phyloP scores from a whole-genome alignment of 2,888 invertebrate species.

The Chalcosyrphus nemorum region DNA sequence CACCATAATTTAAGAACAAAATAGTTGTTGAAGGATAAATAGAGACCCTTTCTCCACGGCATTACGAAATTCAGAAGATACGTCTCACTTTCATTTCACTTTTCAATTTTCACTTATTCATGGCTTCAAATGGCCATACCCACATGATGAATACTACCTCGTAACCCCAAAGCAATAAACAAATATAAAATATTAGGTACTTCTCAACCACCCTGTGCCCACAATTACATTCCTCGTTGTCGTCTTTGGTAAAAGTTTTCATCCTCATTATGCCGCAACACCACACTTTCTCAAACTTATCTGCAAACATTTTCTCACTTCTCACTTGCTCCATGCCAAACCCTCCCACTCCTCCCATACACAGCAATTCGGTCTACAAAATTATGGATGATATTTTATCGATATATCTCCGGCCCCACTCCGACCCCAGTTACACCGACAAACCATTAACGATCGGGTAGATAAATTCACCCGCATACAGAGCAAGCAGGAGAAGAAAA shows the following conservation, averaged over 20 bases:
- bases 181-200: neutral
- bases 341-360: neutral
- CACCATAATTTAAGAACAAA: too few relatives aligned
- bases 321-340: neutral
- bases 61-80: too few relatives aligned
- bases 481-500: neutral
- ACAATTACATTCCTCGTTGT: slow-evolving; percentile 11
- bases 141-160: too few relatives aligned
- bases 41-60: too few relatives aligned
- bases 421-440: slow-evolving; percentile 3
- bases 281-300: neutral
- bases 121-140: too few relatives aligned
- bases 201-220: slow-evolving; percentile 15
- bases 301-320: neutral
- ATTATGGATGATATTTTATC: slow-evolving; percentile 50
- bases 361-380: neutral
- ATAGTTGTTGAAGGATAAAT: too few relatives aligned
- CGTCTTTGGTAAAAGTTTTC: slow-evolving; percentile 23
- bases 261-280: slow-evolving; percentile 30
- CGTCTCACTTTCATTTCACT: too few relatives aligned
- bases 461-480: slow-evolving; percentile 39
- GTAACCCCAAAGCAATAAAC: too few relatives aligned
- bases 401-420: slow-evolving; percentile 5
- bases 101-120: too few relatives aligned
- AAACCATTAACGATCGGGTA: slow-evolving; percentile 50